Evolutionary conservation across 2,113 vertebrate genomes (phyloP), one percentile per base, ranked within the genome.

Genomic region (Xyrauchen texanus): DNA sequence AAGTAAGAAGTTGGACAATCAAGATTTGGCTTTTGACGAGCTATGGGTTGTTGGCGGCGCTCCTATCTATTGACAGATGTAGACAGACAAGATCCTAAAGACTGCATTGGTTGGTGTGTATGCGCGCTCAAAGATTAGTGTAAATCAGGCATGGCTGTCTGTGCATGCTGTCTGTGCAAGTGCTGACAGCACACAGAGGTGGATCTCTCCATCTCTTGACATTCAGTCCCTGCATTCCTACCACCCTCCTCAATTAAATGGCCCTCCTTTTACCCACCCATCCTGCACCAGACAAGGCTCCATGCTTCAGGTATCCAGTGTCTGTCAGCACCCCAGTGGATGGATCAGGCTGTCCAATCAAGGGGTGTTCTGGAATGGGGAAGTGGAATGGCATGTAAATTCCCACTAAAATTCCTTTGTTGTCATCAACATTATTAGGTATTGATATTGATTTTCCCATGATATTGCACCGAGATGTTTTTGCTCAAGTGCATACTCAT

Each of bases 161-260:
- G 77, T 57, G n/a, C 82, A 84, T 79, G 76, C 52, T 85, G 77
- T 80, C 78, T 77, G 68, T 80, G 76, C n/a, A 76, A 83, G 80
- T 52, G 89, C 83, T 90, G 90, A 91, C 91, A 89, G 82, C 80
- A 86, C 78, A 71, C 88, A 82, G 88, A 89, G 87, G 86, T 90
- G 88, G 74, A 86, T 75, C 84, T 77, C 82, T 76, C 42, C 73
- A 44, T 81, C 71, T 44, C 42, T 11, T 61, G 12, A 1, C 63
- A 4, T 65, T 80, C 68, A 63, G 45, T 76, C 70, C 70, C 78
- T 70, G 58, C 66, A 74, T 60, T 76, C 55, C 68, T 86, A 69
- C 79, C 21, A 75, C 80, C 76, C 73, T 21, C 16, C 72, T 44
- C 65, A 73, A 46, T 65, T 68, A 79, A 82, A 62, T 46, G 6